A percentile compares a stretch with the other conserved stretches of the same genome.
Evolutionary conservation across 1,140 invertebrate species (phyloP).

Genomic region (Drosophila obscura): DNA sequence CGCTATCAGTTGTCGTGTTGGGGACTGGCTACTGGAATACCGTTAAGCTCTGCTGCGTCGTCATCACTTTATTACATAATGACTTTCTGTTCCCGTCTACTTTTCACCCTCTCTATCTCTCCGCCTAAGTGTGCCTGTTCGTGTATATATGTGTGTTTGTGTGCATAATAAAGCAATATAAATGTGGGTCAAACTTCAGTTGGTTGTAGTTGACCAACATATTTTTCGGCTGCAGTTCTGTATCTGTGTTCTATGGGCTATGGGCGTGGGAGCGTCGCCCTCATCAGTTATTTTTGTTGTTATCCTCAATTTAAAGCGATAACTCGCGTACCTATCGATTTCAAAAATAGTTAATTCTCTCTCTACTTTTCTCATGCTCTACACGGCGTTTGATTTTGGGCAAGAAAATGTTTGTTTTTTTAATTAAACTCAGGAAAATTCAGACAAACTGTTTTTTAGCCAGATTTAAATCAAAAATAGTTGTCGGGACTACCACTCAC

Average conservation of each 20-base stretch:
- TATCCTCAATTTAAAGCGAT: too few relatives aligned
- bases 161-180: conserved; percentile 72
- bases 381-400: too few relatives aligned
- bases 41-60: conserved; percentile 57
- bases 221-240: conserved; percentile 58
- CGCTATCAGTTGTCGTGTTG: too few relatives aligned
- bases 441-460: too few relatives aligned
- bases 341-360: too few relatives aligned
- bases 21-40: conserved; percentile 43
- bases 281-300: too few relatives aligned
- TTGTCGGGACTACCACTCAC: too few relatives aligned
- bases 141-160: conserved; percentile 30
- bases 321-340: too few relatives aligned
- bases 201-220: conserved; percentile 81
- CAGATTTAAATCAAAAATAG: too few relatives aligned
- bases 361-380: too few relatives aligned
- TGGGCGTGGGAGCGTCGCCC: too few relatives aligned
- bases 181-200: conserved; percentile 74
- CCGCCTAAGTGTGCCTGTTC: conserved; percentile 7
- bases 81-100: conserved; percentile 12
- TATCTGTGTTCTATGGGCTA: conserved; percentile 28
- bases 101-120: neutral
- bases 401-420: neutral
- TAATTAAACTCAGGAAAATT: neutral
- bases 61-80: conserved; percentile 73